Evolutionary conservation across 1,140 invertebrate species (phyloP).

Genomic region (Papilio xuthus): DNA sequence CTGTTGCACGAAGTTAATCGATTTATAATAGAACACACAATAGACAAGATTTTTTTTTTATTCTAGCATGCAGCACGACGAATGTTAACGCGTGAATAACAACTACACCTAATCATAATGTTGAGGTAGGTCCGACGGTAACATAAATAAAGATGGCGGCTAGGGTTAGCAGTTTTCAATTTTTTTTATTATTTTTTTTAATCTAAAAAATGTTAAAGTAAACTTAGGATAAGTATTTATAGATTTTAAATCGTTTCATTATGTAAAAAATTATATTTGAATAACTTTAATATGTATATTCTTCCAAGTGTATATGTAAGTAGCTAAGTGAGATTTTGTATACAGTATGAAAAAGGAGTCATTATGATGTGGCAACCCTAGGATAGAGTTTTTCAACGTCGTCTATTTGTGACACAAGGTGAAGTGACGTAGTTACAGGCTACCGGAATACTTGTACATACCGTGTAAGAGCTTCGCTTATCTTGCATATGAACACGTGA

Average conservation of each 20-base stretch:
- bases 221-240: background rate
- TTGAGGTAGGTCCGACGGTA: constrained; percentile 65
- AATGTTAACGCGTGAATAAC: constrained; percentile 64
- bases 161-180: constrained; percentile 30
- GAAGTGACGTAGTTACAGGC: background rate
- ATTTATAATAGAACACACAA: background rate
- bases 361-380: background rate
- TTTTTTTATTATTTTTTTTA: background rate
- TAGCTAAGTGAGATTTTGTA: too few relatives aligned
- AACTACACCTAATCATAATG: constrained; percentile 46
- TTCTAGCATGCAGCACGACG: background rate
- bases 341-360: background rate
- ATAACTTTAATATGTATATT: too few relatives aligned
- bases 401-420: constrained; percentile 24
- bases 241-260: too few relatives aligned
- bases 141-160: constrained; percentile 47
- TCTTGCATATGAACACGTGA: background rate
- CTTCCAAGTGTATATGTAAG: too few relatives aligned
- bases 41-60: constrained; percentile 32
- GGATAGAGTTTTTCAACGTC: background rate
- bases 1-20: too few relatives aligned
- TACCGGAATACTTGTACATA: background rate
- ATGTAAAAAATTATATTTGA: too few relatives aligned
- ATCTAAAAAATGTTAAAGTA: background rate
- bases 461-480: background rate